phyloP scores from a whole-genome alignment of 1,140 invertebrate species.

The Hyphantria cunea region DNA sequence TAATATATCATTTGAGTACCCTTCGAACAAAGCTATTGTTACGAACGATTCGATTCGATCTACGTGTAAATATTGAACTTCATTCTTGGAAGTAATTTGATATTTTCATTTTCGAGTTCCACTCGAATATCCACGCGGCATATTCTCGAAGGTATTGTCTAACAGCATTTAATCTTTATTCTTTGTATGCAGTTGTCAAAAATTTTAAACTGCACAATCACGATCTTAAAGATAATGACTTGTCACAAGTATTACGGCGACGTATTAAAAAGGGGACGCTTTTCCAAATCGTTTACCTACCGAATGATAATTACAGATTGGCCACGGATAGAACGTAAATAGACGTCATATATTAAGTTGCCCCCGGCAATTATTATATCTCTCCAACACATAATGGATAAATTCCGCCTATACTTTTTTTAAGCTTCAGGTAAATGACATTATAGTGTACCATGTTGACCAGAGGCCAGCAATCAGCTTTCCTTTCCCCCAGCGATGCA shows the following conservation, averaged over 20 bases:
- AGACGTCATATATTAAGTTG: not conserved
- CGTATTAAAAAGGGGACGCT: slow-evolving; percentile 10
- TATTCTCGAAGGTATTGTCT: slow-evolving; percentile 1
- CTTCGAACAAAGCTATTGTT: slow-evolving; percentile 36
- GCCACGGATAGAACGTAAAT: slow-evolving; percentile 2
- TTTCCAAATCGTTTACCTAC: slow-evolving; percentile 11
- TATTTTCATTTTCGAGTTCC: slow-evolving; percentile 35
- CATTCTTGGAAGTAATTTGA: slow-evolving; percentile 58
- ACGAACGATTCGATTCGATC: slow-evolving; percentile 38
- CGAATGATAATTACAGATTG: slow-evolving; percentile 11
- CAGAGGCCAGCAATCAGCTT: slow-evolving; percentile 24
- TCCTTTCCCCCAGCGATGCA: slow-evolving; percentile 22
- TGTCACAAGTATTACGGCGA: slow-evolving; percentile 6
- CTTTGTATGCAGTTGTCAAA: slow-evolving; percentile 3
- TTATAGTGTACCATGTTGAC: slow-evolving; percentile 7
- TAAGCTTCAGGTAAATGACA: slow-evolving; percentile 25
- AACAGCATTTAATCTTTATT: slow-evolving; percentile 4
- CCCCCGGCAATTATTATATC: slow-evolving; percentile 1
- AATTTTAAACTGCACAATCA: not conserved
- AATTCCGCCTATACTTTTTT: slow-evolving; percentile 4
- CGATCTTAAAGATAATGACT: not conserved
- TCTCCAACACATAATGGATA: not conserved
- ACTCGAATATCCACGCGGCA: slow-evolving; percentile 3
- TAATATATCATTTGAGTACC: slow-evolving; percentile 44
- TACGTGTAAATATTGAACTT: slow-evolving; percentile 46